Percentiles rank a stretch among this genome's conserved stretches.
Conservation (phyloP, 1,140 invertebrate species). For the Trichonephila clavata region DNA sequence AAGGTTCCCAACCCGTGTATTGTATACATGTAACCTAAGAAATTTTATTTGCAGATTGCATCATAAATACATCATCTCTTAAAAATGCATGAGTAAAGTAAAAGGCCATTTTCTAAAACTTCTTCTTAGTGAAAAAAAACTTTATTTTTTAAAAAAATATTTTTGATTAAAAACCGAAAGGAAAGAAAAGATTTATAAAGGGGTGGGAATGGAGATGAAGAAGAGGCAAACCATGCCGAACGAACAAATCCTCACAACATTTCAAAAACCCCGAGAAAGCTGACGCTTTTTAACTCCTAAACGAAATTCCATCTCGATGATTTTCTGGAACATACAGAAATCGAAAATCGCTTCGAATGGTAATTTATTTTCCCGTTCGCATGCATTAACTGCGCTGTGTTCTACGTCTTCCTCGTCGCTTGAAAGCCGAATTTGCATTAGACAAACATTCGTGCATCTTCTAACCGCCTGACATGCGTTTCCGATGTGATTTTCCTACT, state of each 20-base stretch:
- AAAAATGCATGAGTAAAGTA: too few species aligned
- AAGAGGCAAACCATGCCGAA: background rate
- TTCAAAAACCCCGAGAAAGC: background rate
- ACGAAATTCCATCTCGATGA: background rate
- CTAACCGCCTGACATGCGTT: constrained; percentile 22
- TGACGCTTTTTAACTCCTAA: background rate
- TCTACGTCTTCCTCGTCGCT: background rate
- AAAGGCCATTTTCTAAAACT: too few species aligned
- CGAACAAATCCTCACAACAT: background rate
- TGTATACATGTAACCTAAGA: too few species aligned
- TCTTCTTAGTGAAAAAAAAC: background rate
- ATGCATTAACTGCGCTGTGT: background rate
- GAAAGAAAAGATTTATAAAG: background rate
- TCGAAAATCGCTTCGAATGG: constrained; percentile 21
- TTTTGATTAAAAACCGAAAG: background rate
- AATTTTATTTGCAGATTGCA: too few species aligned
- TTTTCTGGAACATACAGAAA: background rate
- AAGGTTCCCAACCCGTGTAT: too few species aligned
- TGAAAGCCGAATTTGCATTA: constrained; percentile 38
- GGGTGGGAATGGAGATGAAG: background rate
- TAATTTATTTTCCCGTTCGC: constrained; percentile 24
- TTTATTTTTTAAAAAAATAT: too few species aligned
- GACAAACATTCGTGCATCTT: constrained; percentile 20
- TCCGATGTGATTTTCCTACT: background rate
- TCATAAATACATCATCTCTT: too few species aligned